Evolutionary conservation across 2,888 invertebrate species (phyloP), one percentile per base, ranked within the genome.

Genomic region (Ceratothoa steindachneri): DNA sequence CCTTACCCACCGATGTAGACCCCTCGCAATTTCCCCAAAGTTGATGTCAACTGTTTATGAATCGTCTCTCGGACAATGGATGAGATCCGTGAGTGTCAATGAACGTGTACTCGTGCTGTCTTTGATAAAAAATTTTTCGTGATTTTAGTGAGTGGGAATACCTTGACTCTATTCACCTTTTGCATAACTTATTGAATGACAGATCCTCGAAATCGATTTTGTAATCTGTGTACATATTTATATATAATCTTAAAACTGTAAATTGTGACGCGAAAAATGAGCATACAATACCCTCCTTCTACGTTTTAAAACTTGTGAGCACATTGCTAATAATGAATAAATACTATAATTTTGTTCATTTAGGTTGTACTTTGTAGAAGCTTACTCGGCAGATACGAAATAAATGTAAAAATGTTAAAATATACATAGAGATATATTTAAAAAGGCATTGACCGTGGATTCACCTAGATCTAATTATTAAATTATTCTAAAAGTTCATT

Each of bases 1-100:
- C 71, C 71, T 5, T 71, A 71, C 52, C 71, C 71, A 19, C 71
- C 71, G 12, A 70, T 70, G 70, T 70, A 70, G 69, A 71, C 29
- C 64, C 70, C 12, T 66, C 60, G 19, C 73, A n/a, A n/a, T n/a
- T n/a, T n/a, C n/a, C n/a, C n/a, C n/a, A n/a, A n/a, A n/a, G n/a
- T n/a, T n/a, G n/a, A n/a, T n/a, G n/a, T n/a, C n/a, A n/a, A n/a
- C n/a, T n/a, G n/a, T n/a, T n/a, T n/a, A n/a, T n/a, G n/a, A 51
- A n/a, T 60, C 60, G n/a, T 24, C 22, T 24, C 24, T 24, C 24
- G 22, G 19, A 12, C 22, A n/a, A 22, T 60, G 60, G 60, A 24
- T 60, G 24, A 22, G n/a, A n/a, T n/a, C n/a, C n/a, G n/a, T n/a
- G n/a, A n/a, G n/a, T n/a, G n/a, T n/a, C n/a, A n/a, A n/a, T n/a